Conservation (phyloP, 2,797 vertebrate species). For the Pelobates cultripes region DNA sequence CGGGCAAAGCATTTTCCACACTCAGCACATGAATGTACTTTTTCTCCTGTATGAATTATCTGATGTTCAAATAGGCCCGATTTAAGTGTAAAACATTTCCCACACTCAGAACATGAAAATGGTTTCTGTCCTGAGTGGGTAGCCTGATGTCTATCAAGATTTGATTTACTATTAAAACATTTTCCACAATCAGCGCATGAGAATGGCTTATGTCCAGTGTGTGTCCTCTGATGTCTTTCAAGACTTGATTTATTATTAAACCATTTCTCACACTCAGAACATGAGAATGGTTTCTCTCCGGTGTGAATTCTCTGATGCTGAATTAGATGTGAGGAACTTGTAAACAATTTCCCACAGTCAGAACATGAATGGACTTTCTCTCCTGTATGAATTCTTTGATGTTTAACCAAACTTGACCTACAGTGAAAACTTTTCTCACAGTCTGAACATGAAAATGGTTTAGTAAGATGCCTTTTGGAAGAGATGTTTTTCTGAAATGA, state of each 20-base stretch:
- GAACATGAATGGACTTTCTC: not conserved
- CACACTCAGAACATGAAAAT: too few relatives aligned
- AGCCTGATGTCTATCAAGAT: not conserved
- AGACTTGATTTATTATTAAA: not conserved
- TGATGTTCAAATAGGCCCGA: too few relatives aligned
- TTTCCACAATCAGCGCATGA: not conserved
- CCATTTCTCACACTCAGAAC: not conserved
- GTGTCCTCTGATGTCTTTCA: not conserved
- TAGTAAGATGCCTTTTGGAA: too few relatives aligned
- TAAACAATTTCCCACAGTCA: not conserved
- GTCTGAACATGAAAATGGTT: not conserved
- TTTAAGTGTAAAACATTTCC: too few relatives aligned
- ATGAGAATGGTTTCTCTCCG: not conserved
- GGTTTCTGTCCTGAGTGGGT: not conserved
- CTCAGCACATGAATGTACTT: not conserved
- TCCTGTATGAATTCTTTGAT: not conserved
- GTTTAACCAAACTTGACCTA: not conserved
- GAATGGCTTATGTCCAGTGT: not conserved
- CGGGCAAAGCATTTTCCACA: constrained; percentile 9
- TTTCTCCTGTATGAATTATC: not conserved
- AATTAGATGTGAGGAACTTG: not conserved
- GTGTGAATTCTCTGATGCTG: constrained; percentile 13
- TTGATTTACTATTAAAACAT: not conserved
- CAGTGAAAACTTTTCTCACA: constrained; percentile 9
- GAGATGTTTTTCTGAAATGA: too few relatives aligned